Conservation (phyloP, 2,113 vertebrate species). For the Pica pica region DNA sequence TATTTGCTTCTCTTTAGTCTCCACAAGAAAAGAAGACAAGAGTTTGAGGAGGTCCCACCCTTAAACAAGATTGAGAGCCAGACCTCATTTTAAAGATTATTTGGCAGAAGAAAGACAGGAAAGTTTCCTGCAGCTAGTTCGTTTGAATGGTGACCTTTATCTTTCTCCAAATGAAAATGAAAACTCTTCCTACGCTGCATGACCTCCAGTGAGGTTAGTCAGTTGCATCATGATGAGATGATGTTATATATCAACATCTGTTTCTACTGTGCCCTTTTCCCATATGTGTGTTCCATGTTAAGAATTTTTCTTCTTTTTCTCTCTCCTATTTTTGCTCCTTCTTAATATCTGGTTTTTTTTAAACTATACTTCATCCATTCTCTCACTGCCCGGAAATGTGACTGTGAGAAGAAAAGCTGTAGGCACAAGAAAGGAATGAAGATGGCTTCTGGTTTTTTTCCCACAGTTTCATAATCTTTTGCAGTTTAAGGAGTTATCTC, state of each 20-base stretch:
- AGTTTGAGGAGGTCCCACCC: neutral
- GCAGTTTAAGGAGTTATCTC: neutral
- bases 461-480: neutral
- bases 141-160: conserved; percentile 39
- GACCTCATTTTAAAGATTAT: neutral
- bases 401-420: neutral
- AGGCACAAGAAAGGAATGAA: neutral
- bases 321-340: neutral
- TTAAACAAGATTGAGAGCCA: conserved; percentile 5
- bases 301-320: neutral
- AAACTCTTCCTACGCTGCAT: conserved; percentile 12
- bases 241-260: conserved; percentile 27
- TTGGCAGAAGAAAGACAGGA: conserved; percentile 10
- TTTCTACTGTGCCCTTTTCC: neutral
- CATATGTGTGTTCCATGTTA: neutral
- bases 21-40: neutral
- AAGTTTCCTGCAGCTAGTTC: neutral
- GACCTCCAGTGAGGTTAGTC: neutral
- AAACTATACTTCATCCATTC: neutral
- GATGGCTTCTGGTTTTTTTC: neutral
- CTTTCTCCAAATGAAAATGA: conserved; percentile 52
- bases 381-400: neutral
- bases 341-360: neutral
- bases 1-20: neutral
- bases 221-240: neutral